Percentiles rank a stretch among this genome's conserved stretches.
Conservation (phyloP, 2,888 invertebrate genomes). For the Tetragonisca angustula region DNA sequence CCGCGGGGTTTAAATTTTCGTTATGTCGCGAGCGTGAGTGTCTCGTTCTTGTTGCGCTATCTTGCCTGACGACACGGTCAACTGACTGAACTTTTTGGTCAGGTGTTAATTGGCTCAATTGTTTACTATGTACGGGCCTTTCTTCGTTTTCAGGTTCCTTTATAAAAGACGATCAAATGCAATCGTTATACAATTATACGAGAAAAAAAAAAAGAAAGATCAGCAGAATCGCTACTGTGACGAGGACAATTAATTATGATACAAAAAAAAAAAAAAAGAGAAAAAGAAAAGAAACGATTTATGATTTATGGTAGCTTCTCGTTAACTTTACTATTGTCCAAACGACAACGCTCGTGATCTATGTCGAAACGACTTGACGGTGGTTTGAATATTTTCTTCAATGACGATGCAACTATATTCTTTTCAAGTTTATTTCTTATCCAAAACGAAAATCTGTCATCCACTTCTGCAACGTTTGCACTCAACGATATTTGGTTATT, state of each 20-base stretch:
- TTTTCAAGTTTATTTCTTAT: slow-evolving; percentile 37
- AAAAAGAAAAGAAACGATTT: background rate
- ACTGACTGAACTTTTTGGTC: slow-evolving; percentile 80
- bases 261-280: no score
- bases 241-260: background rate
- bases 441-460: slow-evolving; percentile 25
- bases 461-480: background rate
- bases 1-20: slow-evolving; percentile 79
- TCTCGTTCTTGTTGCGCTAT: slow-evolving; percentile 72
- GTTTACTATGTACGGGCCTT: slow-evolving; percentile 76
- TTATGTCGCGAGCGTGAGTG: slow-evolving; percentile 79
- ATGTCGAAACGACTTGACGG: background rate
- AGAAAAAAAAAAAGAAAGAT: background rate
- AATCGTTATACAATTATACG: slow-evolving; percentile 19
- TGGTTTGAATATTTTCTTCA: slow-evolving; percentile 29
- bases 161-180: slow-evolving; percentile 27
- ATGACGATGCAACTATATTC: slow-evolving; percentile 23
- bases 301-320: slow-evolving; percentile 7
- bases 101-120: slow-evolving; percentile 77
- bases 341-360: slow-evolving; percentile 20
- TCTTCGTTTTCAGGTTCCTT: slow-evolving; percentile 82
- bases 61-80: slow-evolving; percentile 79
- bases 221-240: background rate
- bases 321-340: slow-evolving; percentile 55
- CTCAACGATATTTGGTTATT: slow-evolving; percentile 44